phyloP scores from a whole-genome alignment of 2,113 vertebrate species.

The Lathamus discolor region DNA sequence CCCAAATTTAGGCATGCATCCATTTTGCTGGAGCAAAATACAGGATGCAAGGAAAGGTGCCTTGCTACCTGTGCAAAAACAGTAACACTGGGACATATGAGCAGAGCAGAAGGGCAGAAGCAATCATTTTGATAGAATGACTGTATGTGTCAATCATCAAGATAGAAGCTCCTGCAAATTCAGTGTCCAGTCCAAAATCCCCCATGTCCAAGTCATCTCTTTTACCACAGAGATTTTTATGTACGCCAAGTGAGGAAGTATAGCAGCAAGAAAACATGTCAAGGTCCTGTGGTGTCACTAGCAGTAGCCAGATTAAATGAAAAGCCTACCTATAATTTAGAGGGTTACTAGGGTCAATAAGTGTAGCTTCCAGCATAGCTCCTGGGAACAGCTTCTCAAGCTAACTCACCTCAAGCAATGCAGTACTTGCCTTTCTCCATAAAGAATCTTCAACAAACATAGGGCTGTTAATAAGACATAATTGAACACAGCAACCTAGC shows the following conservation, averaged over 20 bases:
- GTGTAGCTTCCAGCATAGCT: background rate
- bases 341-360: background rate
- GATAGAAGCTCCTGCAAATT: background rate
- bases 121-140: background rate
- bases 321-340: background rate
- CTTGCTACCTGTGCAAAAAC: background rate
- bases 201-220: background rate
- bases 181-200: background rate
- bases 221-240: background rate
- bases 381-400: background rate
- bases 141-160: background rate
- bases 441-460: background rate
- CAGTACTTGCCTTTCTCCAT: background rate
- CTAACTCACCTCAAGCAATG: background rate
- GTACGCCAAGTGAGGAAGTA: background rate
- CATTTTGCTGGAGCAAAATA: background rate
- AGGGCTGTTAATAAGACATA: background rate
- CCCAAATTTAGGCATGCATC: background rate
- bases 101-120: background rate
- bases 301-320: background rate
- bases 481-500: background rate
- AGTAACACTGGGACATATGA: background rate
- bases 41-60: background rate
- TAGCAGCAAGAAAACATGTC: background rate
- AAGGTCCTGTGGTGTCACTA: background rate